Base-by-base conservation (phyloP, 2,888 invertebrate genomes). In the Lingula anatina region DNA sequence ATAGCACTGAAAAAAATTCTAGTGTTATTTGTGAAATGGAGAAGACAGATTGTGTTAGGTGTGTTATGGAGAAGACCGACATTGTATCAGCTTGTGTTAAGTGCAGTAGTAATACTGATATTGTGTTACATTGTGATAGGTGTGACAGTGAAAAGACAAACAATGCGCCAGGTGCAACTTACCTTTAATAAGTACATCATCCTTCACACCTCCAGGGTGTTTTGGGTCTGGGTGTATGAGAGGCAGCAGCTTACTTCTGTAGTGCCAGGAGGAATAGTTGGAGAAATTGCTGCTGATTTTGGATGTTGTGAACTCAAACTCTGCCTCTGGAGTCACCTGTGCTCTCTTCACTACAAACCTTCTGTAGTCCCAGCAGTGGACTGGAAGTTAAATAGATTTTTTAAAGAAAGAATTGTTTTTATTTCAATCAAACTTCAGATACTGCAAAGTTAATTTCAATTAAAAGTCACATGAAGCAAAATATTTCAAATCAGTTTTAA, bases 191-290 rank as follows among this genome's bases (percentile, higher is more conserved):
- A 71, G 54, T 12, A 63, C 52, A 26, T 68, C 58, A 47, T 69
- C 70, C 41, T 63, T 49, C 2, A 69, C 65, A 12, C 65, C 62
- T 3, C 56, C 57, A 2, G 63, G 54, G 15, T 66, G 54, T n/a
- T 45, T 48, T 9, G 62, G 58, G 50, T 67, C 70, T 2, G 70
- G 67, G 47, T 68, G 56, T 4, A 73, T 50, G 23, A 83, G 78
- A 2, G 89, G 85, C 44, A 93, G 78, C 65, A 92, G 80, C 76
- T 87, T 89, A 74, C 94, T 94, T 49, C 97, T 84, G 73, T 96
- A 94, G 80, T 99, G 97, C 99, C 99, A 99, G 0, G 97, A 94
- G 0, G 97, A 97, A 79, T 96, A 99, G 78, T 99, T 99, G 0
- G 97, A 97, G 76, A 99, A 96, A 76, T 99, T 99, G 31, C 85